Base-by-base conservation (phyloP, 2,113 vertebrate species). In the Grallaria varia region DNA sequence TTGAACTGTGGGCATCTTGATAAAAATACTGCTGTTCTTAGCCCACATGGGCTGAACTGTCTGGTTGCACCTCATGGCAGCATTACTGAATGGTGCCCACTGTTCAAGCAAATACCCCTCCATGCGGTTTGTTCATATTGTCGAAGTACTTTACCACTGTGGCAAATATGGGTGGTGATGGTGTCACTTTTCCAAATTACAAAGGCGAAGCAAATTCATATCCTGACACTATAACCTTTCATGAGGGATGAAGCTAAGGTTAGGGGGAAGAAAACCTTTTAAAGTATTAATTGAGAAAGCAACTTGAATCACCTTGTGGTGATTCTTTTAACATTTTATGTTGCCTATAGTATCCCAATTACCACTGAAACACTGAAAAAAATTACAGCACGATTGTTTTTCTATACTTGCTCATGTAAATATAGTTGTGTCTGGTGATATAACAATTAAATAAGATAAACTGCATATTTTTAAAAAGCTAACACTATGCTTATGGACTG, bases 401-500 rank as follows among this genome's bases (percentile, higher is more conserved):
- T 71, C 33, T 5, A 3, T 69, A 14, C 10, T 31, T 85, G 3
- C 3, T 90, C 2, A 7, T 45, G 8, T 62, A 71, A 82, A 82
- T 35, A 12, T 39, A 55, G 31, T 42, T 50, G 5, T 45, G 10
- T 66, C 92, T 76, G 33, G 20, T 33, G 19, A 56, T 50, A 50
- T 18, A 73, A 69, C 9, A 82, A 12, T 47, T 39, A 66, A 79
- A 44, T 67, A 71, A 59, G 40, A 58, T 9, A 39, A 15, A 16
- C 4, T 35, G 9, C 4, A 10, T 83, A 35, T 23, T 53, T 59
- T 68, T 63, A 8, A 33, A 23, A 83, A 68, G 22, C 5, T 44
- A 59, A 20, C 0, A 2, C 10, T 53, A 10, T 71, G 11, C 10
- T 11, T 62, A 25, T 50, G 45, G n/a, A 62, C 3, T 1, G 0